Evolutionary conservation across 2,113 vertebrate genomes (phyloP).

Genomic region (Ornithorhynchus anatinus): DNA sequence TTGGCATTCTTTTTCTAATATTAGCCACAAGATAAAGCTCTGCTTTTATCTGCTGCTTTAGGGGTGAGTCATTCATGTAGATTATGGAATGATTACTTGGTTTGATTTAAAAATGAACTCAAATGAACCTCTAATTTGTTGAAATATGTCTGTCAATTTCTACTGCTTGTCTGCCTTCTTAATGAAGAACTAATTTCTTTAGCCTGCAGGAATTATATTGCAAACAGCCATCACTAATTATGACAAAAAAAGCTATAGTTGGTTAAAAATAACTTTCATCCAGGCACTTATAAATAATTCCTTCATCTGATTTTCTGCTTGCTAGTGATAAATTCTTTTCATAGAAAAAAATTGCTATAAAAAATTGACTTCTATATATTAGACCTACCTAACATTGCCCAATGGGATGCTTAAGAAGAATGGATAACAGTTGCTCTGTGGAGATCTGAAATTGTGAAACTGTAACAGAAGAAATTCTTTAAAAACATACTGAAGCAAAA

Average conservation of each 20-base stretch:
- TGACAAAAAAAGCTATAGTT: background rate
- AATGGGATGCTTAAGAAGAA: no score
- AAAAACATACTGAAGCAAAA: no score
- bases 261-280: background rate
- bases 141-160: background rate
- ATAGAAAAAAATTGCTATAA: no score
- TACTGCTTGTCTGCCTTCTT: rapidly evolving
- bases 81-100: background rate
- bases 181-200: background rate
- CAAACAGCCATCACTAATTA: background rate
- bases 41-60: background rate
- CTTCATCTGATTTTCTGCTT: background rate
- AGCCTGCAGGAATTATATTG: background rate
- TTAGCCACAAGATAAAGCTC: background rate
- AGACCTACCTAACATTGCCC: no score
- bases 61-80: background rate
- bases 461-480: no score
- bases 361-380: no score
- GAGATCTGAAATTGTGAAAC: no score
- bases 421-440: no score
- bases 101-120: background rate
- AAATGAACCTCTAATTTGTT: background rate
- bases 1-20: background rate
- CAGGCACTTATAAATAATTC: background rate
- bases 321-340: background rate